A percentile compares a stretch with the other conserved stretches of the same genome.
Conservation (phyloP, 2,797 vertebrate genomes). For the Anolis apletophallus region DNA sequence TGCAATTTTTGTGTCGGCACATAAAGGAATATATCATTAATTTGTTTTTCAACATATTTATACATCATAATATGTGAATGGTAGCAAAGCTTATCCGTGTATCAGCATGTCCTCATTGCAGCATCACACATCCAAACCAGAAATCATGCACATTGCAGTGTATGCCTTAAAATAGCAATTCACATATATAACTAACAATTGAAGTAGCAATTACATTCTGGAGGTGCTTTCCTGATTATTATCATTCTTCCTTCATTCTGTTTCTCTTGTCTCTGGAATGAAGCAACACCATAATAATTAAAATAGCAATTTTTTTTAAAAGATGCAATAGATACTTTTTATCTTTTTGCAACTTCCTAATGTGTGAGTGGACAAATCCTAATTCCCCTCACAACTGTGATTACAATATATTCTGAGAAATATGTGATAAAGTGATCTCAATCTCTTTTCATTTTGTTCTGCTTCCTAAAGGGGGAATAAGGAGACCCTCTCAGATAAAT, state of each 20-base stretch:
- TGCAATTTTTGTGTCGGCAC: neutral
- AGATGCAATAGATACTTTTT: neutral
- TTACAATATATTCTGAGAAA: neutral
- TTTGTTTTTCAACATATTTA: neutral
- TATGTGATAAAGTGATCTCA: neutral
- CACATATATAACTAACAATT: neutral
- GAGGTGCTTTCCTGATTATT: neutral
- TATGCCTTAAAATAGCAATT: neutral
- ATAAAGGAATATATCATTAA: neutral
- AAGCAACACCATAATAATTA: neutral
- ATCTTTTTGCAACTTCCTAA: neutral
- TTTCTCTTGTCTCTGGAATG: neutral
- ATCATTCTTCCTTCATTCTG: neutral
- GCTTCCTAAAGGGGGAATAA: neutral
- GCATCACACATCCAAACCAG: neutral
- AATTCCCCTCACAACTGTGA: neutral
- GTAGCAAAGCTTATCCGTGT: too few relatives aligned
- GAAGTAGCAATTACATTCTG: neutral
- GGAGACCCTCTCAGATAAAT: neutral
- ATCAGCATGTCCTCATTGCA: neutral
- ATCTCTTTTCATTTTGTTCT: neutral
- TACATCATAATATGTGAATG: neutral
- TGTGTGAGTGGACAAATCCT: too few relatives aligned
- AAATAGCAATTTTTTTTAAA: neutral
- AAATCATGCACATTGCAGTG: neutral